Percentiles rank a stretch among this genome's conserved stretches.
Evolutionary conservation across 2,888 invertebrate species (phyloP).

Genomic region (Hypselothyrea guttata): DNA sequence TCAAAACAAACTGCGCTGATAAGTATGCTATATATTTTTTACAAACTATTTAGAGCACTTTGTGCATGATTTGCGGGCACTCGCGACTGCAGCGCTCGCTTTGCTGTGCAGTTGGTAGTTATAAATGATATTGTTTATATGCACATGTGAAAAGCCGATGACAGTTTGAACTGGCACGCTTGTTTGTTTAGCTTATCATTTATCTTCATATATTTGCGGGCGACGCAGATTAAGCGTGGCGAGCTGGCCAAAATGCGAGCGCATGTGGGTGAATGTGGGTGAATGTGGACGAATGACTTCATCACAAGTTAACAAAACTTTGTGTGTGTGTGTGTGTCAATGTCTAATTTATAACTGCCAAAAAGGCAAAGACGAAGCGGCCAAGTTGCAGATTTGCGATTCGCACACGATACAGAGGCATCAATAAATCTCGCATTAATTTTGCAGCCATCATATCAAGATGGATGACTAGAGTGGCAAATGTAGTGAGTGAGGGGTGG

Average conservation of each 20-base stretch:
- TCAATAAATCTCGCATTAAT: conserved; percentile 68
- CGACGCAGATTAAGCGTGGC: conserved; percentile 9
- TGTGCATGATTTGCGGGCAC: no score
- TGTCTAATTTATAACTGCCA: conserved; percentile 66
- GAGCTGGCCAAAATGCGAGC: no score
- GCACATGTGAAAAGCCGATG: not conserved
- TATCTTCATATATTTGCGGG: conserved; percentile 24
- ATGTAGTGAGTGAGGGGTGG: not conserved
- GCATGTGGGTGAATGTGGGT: no score
- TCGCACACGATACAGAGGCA: conserved; percentile 30
- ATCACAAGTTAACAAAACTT: conserved; percentile 9
- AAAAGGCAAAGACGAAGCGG: conserved; percentile 15
- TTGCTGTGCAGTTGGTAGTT: no score
- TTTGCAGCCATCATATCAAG: conserved; percentile 36
- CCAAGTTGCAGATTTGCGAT: conserved; percentile 42
- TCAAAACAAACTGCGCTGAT: no score
- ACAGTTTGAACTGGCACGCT: no score
- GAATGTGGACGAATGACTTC: conserved; percentile 51
- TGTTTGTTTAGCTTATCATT: conserved; percentile 17
- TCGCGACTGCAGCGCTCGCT: no score
- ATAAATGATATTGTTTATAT: no score
- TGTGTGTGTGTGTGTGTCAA: conserved; percentile 18
- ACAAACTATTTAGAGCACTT: no score
- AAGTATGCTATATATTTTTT: not conserved
- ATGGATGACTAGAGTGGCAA: conserved; percentile 12